A percentile compares a stretch with the other conserved stretches of the same genome.
These are phyloP conservation scores for Agapornis canus DNA, from an alignment of 2,797 vertebrate genomes.

Conservation along the genomic window DNA sequence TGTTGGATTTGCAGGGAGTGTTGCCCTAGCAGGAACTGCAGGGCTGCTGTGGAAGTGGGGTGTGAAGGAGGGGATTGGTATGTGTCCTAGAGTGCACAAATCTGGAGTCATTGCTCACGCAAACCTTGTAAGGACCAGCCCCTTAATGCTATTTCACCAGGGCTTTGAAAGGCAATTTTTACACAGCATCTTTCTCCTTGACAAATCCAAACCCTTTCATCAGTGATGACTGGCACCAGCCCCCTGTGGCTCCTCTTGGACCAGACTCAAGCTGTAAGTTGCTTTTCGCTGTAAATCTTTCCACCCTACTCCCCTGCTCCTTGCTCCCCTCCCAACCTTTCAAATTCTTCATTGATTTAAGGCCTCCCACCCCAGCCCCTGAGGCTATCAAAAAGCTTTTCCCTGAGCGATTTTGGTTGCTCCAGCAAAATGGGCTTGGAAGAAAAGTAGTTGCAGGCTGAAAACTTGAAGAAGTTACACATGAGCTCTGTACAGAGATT, in stretches of 20 bases:
- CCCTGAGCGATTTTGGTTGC: not conserved
- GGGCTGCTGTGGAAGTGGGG: rapidly evolving
- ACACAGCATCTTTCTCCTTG: slow-evolving; percentile 44
- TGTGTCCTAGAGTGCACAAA: not conserved
- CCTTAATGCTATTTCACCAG: not conserved
- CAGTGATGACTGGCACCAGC: slow-evolving; percentile 68
- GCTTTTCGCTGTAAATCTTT: slow-evolving; percentile 57
- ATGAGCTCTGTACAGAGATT: slow-evolving; percentile 57
- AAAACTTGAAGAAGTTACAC: slow-evolving; percentile 68
- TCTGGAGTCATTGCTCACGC: not conserved
- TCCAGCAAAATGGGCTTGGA: slow-evolving; percentile 21
- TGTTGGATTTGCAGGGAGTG: rapidly evolving
- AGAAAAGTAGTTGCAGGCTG: slow-evolving; percentile 61
- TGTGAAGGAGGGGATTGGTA: not conserved
- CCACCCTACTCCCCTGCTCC: not conserved
- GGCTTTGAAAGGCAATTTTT: slow-evolving; percentile 43
- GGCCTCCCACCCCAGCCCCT: not conserved
- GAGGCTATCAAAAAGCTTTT: slow-evolving; percentile 20
- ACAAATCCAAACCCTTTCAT: slow-evolving; percentile 61
- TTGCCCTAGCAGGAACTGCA: not conserved
- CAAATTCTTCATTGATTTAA: slow-evolving; percentile 45
- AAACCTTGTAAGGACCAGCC: not conserved
- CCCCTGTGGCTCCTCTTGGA: slow-evolving; percentile 65
- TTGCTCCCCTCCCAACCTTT: not conserved
- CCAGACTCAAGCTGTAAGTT: slow-evolving; percentile 45